phyloP scores from a whole-genome alignment of 2,888 invertebrate species.

The Plagodis pulveraria region DNA sequence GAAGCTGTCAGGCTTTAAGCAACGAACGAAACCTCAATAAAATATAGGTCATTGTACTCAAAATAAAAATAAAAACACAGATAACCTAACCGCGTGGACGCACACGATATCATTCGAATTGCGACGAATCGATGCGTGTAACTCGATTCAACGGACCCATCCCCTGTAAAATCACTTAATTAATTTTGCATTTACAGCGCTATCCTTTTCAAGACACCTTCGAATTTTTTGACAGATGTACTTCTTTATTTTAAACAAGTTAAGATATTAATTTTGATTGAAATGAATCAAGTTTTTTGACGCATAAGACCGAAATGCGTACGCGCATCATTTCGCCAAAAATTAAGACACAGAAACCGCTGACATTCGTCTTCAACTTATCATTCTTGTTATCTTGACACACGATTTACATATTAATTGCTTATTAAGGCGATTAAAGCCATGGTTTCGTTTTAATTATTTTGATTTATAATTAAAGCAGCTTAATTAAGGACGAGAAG shows the following conservation, averaged over 20 bases:
- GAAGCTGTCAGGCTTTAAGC: too few relatives aligned
- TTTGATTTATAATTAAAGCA: conserved; percentile 44
- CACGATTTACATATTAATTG: conserved; percentile 77
- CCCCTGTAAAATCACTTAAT: conserved; percentile 48
- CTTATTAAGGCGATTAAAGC: conserved; percentile 57
- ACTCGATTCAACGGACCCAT: conserved; percentile 73
- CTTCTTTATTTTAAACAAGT: conserved; percentile 15
- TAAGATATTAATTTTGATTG: conserved; percentile 24
- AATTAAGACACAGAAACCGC: conserved; percentile 39
- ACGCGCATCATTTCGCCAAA: conserved; percentile 39
- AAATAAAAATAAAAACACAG: conserved; percentile 8
- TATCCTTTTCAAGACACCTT: conserved; percentile 17
- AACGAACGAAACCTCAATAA: too few relatives aligned
- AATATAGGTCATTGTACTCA: conserved; percentile 16
- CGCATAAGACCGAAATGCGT: conserved; percentile 52
- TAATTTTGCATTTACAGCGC: conserved; percentile 32
- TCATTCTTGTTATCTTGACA: conserved; percentile 65
- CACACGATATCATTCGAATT: conserved; percentile 44
- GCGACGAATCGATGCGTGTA: conserved; percentile 64
- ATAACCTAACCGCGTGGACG: conserved; percentile 24
- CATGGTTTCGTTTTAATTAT: conserved; percentile 40
- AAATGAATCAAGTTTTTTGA: conserved; percentile 36
- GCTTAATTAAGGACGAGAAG: conserved; percentile 22
- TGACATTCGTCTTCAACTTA: conserved; percentile 52
- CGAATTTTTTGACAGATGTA: conserved; percentile 20